A percentile compares a stretch with the other conserved stretches of the same genome.
phyloP scores from a whole-genome alignment of 2,113 vertebrate species.

The Pampusana beccarii region DNA sequence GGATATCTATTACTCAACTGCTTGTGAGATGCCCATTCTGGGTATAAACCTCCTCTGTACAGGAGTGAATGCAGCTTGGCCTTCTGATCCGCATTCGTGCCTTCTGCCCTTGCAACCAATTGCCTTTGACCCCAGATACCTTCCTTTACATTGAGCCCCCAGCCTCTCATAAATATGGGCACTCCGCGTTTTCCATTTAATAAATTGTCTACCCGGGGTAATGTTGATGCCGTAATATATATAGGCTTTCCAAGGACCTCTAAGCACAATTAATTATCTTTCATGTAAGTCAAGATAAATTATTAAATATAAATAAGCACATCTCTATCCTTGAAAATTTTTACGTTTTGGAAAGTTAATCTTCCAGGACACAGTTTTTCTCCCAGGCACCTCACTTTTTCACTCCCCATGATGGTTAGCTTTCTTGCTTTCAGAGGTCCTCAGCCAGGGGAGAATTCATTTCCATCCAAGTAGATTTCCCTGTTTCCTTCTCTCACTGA shows the following conservation, averaged over 20 bases:
- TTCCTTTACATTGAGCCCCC: not conserved
- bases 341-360: not conserved
- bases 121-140: not conserved
- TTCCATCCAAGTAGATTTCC: not conserved
- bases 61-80: not conserved
- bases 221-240: rapidly evolving
- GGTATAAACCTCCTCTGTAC: not conserved
- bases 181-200: not conserved
- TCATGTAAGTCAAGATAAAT: not conserved
- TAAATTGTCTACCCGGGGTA: not conserved
- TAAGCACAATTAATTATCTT: not conserved
- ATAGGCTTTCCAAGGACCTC: not conserved
- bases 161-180: not conserved
- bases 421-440: not conserved
- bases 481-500: not conserved
- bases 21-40: not conserved
- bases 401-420: rapidly evolving
- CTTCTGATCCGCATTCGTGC: not conserved
- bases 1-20: not conserved
- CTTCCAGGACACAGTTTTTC: not conserved
- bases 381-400: not conserved
- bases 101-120: not conserved
- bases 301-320: not conserved
- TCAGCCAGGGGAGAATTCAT: not conserved
- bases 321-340: not conserved